A percentile compares a stretch with the other conserved stretches of the same genome.
These are phyloP conservation scores for Amazona guildingii DNA, from an alignment of 2,113 vertebrate genomes.

Conservation along the genomic window DNA sequence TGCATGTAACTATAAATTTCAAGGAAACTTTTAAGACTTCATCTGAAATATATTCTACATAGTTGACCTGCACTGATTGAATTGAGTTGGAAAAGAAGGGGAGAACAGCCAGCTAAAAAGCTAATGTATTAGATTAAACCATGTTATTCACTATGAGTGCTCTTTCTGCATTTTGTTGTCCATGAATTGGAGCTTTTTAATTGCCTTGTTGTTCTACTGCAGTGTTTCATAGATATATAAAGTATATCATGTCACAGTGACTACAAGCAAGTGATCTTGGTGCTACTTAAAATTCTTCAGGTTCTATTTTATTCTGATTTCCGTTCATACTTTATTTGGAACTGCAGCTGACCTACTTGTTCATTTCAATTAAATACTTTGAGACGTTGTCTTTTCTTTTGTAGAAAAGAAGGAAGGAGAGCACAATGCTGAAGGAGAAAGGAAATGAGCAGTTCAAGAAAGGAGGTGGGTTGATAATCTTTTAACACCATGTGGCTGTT, in stretches of 20 bases:
- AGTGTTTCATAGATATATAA: not conserved
- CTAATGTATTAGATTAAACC: not conserved
- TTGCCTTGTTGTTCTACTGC: not conserved
- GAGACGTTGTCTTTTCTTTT: constrained; percentile 65
- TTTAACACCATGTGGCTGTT: not conserved
- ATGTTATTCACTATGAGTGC: not conserved
- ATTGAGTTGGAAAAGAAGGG: not conserved
- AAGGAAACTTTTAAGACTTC: not conserved
- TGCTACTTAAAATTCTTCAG: not conserved
- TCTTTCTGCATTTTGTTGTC: not conserved
- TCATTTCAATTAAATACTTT: constrained; percentile 29
- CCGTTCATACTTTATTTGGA: not conserved
- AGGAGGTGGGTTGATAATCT: constrained; percentile 76
- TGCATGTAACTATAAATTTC: not conserved
- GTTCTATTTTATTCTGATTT: constrained; percentile 13
- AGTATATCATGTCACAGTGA: not conserved
- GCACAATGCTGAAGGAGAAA: constrained; percentile 84
- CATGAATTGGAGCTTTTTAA: not conserved
- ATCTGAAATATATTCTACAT: not conserved
- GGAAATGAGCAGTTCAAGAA: constrained; percentile 91
- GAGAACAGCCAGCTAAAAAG: not conserved
- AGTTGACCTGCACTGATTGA: not conserved
- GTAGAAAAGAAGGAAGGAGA: constrained; percentile 86
- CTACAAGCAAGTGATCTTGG: not conserved
- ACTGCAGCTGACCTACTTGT: constrained; percentile 43